Percentiles rank a stretch among this genome's conserved stretches.
These are phyloP conservation scores for Pissodes strobi DNA, from an alignment of 1,140 invertebrate species.

Conservation along the genomic window DNA sequence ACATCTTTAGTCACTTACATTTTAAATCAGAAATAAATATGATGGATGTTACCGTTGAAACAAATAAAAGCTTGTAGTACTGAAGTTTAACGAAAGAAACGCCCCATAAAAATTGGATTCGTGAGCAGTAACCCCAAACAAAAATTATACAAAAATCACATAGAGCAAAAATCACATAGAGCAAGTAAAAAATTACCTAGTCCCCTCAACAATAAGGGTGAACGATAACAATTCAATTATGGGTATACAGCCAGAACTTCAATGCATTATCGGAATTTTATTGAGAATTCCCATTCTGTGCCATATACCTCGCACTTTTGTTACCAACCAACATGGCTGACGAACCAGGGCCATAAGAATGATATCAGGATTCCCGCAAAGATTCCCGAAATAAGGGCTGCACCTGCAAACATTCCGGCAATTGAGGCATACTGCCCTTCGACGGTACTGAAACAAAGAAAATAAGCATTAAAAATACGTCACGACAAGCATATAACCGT, in stretches of 20 bases:
- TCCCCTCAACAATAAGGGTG: slow-evolving; percentile 3
- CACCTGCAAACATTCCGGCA: slow-evolving; percentile 75
- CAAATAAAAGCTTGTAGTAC: too few species aligned
- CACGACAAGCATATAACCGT: background rate
- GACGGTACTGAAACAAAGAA: slow-evolving; percentile 69
- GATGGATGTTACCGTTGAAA: too few species aligned
- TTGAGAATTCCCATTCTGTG: slow-evolving; percentile 49
- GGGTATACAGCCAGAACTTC: slow-evolving; percentile 44
- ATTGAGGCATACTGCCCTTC: slow-evolving; percentile 79
- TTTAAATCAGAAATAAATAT: too few species aligned
- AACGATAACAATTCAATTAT: slow-evolving; percentile 19
- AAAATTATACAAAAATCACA: background rate
- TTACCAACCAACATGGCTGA: slow-evolving; percentile 57
- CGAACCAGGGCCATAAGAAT: slow-evolving; percentile 68
- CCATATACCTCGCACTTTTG: slow-evolving; percentile 56
- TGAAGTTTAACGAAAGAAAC: too few species aligned
- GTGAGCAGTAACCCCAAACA: too few species aligned
- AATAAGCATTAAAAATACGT: slow-evolving; percentile 1
- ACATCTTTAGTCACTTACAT: too few species aligned
- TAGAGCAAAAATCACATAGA: background rate
- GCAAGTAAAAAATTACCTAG: slow-evolving; percentile 22
- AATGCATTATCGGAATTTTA: slow-evolving; percentile 39
- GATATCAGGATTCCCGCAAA: slow-evolving; percentile 81
- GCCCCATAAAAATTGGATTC: too few species aligned
- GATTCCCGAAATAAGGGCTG: slow-evolving; percentile 76